Evolutionary conservation across 2,888 invertebrate genomes (phyloP), one percentile per base, ranked within the genome.

Genomic region (Microctonus hyperodae): DNA sequence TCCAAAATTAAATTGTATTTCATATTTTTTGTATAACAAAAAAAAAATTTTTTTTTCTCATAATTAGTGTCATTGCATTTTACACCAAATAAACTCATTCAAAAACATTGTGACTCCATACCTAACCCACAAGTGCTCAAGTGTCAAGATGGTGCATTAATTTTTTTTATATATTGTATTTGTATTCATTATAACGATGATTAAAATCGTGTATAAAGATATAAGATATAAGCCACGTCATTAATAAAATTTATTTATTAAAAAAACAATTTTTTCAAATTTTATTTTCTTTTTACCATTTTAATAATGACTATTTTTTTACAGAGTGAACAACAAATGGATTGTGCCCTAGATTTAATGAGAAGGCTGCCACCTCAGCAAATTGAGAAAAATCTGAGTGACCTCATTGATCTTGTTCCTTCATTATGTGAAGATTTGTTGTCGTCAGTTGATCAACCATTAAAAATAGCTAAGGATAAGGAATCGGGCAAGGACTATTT

Each of bases 321-420:
- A 74, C 70, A 96, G 96, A 94, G 93, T 83, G 96, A 96, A 83
- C 92, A 95, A 86, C 96, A 98, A 87, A 93, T 99, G 90, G 99
- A 99, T 87, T 97, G 97, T 87, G 98, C 98, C 60, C 87, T 99
- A 78, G 99, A 99, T 88, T 89, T 99, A 83, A 99, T 99, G 99
- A 89, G 99, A 82, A 91, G 99, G 79, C 86, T 99, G 84, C 99
- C 99, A 76, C 99, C 99, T 75, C 99, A 99, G 86, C 96, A 98
- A 86, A 98, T 98, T 78, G 98, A 98, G 85, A 97, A 97, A 85
- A 99, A 98, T 86, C 88, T 99, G 73, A 95, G 95, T 83, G 98
- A 99, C 88, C 88, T 99, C 81, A 98, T 99, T 81, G 98, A 98
- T 86, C 87, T 99, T 84, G 97, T 96, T 77, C 98, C 97, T 67